phyloP scores from a whole-genome alignment of 2,797 vertebrate genomes.

The Hoplostethus mediterraneus region DNA sequence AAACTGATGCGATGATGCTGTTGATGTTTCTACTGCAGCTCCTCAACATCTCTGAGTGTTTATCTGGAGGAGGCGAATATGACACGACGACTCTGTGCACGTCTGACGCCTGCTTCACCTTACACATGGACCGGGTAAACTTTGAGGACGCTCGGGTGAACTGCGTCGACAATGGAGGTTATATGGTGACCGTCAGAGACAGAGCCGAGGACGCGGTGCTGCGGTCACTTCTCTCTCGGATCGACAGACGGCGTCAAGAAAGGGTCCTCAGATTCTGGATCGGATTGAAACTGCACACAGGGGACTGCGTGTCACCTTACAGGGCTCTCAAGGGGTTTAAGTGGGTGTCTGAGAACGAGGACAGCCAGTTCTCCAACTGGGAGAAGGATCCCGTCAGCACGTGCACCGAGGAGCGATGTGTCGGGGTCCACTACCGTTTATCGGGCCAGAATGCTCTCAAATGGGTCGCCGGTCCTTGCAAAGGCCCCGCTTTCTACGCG shows the following conservation, averaged over 20 bases:
- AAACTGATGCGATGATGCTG: constrained; percentile 60
- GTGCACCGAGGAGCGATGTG: constrained; percentile 78
- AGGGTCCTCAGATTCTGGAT: constrained; percentile 72
- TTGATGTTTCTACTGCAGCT: constrained; percentile 68
- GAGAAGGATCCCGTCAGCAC: constrained; percentile 70
- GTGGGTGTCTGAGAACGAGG: constrained; percentile 69
- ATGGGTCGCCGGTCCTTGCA: constrained; percentile 77
- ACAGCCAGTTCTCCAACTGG: constrained; percentile 82
- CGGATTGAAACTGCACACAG: constrained; percentile 71
- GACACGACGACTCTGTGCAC: constrained; percentile 65
- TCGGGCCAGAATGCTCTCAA: constrained; percentile 44
- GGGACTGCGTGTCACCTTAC: constrained; percentile 49
- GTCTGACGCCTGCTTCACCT: constrained; percentile 74
- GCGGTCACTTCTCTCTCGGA: constrained; percentile 53
- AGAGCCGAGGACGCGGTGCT: constrained; percentile 63
- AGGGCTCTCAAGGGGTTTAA: constrained; percentile 75
- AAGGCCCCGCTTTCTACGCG: constrained; percentile 45
- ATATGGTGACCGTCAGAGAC: constrained; percentile 76
- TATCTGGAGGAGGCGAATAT: constrained; percentile 27
- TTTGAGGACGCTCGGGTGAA: constrained; percentile 61
- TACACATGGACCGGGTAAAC: constrained; percentile 51
- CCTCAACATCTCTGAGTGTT: constrained; percentile 22
- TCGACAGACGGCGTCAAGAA: constrained; percentile 13
- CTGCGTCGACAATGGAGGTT: constrained; percentile 78
- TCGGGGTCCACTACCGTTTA: constrained; percentile 44